phyloP scores from a whole-genome alignment of 2,113 vertebrate genomes.

The Rhadina sibilatrix region DNA sequence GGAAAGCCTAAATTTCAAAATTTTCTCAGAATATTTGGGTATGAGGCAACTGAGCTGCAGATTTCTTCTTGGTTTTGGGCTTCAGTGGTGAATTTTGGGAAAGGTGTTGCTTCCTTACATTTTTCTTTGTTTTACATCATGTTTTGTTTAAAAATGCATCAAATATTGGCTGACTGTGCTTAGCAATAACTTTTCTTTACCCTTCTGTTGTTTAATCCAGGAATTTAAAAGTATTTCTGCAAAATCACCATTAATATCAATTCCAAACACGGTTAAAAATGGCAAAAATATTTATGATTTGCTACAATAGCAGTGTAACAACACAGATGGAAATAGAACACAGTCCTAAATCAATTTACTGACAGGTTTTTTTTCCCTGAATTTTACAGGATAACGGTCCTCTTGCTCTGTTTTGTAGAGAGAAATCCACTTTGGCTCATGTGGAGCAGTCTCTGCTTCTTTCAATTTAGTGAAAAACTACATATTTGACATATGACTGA shows the following conservation, averaged over 20 bases:
- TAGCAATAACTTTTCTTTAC: background rate
- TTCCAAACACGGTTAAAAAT: background rate
- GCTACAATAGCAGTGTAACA: rapidly evolving
- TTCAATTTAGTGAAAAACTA: background rate
- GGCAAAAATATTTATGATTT: background rate
- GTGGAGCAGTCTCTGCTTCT: background rate
- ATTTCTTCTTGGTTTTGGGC: background rate
- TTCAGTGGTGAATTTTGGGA: background rate
- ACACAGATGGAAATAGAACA: background rate
- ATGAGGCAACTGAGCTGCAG: background rate
- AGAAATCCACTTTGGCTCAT: background rate
- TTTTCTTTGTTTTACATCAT: background rate
- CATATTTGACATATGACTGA: background rate
- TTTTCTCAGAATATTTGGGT: background rate
- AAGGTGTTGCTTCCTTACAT: rapidly evolving
- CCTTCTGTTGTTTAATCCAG: background rate
- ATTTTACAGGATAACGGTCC: background rate
- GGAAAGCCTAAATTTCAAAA: background rate
- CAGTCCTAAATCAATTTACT: background rate
- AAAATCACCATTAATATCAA: background rate
- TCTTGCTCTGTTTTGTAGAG: background rate
- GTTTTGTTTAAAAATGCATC: background rate
- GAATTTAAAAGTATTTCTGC: background rate
- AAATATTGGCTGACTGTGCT: background rate
- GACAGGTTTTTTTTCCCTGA: background rate